Evolutionary conservation across 2,888 invertebrate species (phyloP).

Genomic region (Elaeidobius kamerunicus): DNA sequence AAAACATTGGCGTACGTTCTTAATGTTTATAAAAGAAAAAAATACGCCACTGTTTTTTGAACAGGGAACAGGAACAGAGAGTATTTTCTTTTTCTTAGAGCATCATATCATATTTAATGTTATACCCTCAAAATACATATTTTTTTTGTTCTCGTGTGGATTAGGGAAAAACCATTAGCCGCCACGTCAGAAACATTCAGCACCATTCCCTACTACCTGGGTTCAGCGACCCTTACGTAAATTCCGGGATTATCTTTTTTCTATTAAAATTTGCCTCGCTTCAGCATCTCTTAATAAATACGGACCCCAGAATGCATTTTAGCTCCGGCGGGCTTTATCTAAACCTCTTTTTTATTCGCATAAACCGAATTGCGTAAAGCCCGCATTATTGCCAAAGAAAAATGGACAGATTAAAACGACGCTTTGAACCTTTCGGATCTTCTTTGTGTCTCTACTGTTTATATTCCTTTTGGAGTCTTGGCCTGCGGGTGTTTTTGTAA

Average conservation of each 20-base stretch:
- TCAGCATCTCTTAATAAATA: constrained; percentile 27
- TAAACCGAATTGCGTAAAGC: constrained; percentile 29
- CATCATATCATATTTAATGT: no score
- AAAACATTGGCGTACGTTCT: no score
- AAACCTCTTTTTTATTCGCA: constrained; percentile 24
- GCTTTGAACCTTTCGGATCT: constrained; percentile 19
- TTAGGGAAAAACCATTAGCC: constrained; percentile 7
- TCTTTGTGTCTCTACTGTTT: constrained; percentile 21
- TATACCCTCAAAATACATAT: no score
- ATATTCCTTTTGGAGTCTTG: constrained; percentile 13
- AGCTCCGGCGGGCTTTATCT: constrained; percentile 25
- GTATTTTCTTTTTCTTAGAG: no score
- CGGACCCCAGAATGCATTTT: constrained; percentile 22
- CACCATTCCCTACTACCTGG: constrained; percentile 6
- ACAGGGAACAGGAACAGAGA: no score
- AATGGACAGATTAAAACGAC: constrained; percentile 27
- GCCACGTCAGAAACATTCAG: background rate
- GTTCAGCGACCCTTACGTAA: constrained; percentile 15
- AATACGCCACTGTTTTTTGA: no score
- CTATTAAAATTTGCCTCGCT: constrained; percentile 27
- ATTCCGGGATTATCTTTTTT: constrained; percentile 29
- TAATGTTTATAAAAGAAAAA: no score
- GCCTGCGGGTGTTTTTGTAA: constrained; percentile 9
- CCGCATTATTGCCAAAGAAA: constrained; percentile 24
- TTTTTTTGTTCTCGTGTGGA: no score